Evolutionary conservation across 2,888 invertebrate species (phyloP).

Genomic region (Dicyrtoma fusca): DNA sequence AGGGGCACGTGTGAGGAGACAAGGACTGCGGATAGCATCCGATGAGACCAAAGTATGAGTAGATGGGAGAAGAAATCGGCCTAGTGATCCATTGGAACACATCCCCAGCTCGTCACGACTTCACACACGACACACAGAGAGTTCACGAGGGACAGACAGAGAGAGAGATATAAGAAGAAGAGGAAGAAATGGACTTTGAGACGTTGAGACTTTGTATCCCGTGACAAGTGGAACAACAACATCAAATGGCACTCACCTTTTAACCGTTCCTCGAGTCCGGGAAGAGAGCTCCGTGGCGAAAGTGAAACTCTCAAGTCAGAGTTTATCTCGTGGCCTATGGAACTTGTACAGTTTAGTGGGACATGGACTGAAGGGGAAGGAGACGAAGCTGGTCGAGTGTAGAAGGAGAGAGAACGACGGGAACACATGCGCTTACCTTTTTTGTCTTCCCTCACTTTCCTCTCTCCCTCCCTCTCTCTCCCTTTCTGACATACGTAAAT

Average conservation of each 20-base stretch:
- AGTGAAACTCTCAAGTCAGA: conserved; percentile 15
- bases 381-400: background rate
- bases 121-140: no score
- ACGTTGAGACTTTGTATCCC: background rate
- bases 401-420: background rate
- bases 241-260: conserved; percentile 36
- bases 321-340: conserved; percentile 20
- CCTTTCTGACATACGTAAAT: background rate
- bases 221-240: conserved; percentile 34
- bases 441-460: conserved; percentile 18
- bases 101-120: no score
- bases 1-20: background rate
- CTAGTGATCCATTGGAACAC: no score
- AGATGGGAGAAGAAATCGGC: background rate
- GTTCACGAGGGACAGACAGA: no score
- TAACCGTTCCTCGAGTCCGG: conserved; percentile 3
- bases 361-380: background rate
- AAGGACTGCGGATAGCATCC: no score
- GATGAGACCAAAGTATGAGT: background rate
- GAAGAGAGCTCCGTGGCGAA: background rate
- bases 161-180: no score
- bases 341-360: conserved; percentile 3
- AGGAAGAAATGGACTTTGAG: background rate
- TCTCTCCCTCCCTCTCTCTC: background rate
- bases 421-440: conserved; percentile 35